Evolutionary conservation across 2,113 vertebrate genomes (phyloP).

Genomic region (Tupaia chinensis): DNA sequence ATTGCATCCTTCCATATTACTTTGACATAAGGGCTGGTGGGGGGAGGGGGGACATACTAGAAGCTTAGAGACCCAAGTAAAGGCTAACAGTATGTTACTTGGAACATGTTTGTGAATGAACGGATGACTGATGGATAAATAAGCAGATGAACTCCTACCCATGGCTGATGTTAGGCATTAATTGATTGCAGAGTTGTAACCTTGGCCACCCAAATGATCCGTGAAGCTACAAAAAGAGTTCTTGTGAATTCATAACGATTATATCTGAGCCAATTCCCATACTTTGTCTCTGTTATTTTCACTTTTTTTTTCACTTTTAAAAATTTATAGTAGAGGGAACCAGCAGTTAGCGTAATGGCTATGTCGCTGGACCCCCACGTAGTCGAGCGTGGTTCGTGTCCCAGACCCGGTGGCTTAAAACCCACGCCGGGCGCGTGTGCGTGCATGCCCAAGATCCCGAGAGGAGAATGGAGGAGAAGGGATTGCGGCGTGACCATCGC

Average conservation of each 20-base stretch:
- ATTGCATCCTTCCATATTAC: neutral
- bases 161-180: neutral
- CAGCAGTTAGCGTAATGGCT: too few relatives aligned
- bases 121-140: too few relatives aligned
- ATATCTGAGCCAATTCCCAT: neutral
- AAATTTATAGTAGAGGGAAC: too few relatives aligned
- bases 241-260: neutral
- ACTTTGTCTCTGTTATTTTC: neutral
- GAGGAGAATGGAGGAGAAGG: too few relatives aligned
- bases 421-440: too few relatives aligned
- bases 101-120: neutral
- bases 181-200: neutral
- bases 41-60: neutral
- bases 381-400: too few relatives aligned
- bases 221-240: neutral
- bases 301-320: too few relatives aligned
- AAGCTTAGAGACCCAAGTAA: neutral
- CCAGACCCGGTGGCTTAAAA: too few relatives aligned
- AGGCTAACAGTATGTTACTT: neutral
- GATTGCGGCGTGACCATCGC: too few relatives aligned
- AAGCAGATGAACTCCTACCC: neutral
- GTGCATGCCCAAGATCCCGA: too few relatives aligned
- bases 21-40: neutral
- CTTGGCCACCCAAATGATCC: neutral
- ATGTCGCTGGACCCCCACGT: too few relatives aligned